Evolutionary conservation across 2,888 invertebrate species (phyloP).

Genomic region (Leptinotarsa haldemani): DNA sequence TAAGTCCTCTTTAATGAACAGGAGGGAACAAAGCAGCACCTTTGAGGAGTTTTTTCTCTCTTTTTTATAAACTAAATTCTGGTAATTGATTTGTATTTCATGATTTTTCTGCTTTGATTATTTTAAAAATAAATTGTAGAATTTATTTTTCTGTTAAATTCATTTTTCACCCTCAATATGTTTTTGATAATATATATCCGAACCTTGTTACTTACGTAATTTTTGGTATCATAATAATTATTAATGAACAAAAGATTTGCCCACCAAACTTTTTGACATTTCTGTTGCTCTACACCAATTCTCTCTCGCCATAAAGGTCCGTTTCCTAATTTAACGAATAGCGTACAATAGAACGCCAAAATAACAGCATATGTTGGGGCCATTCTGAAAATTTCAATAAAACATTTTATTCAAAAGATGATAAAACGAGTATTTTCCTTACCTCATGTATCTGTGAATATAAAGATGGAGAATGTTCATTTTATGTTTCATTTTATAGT

Average conservation of each 20-base stretch:
- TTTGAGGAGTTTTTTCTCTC: too few relatives aligned
- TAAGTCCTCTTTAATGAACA: too few relatives aligned
- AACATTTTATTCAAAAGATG: background rate
- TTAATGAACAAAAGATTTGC: conserved; percentile 75
- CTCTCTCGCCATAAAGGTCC: conserved; percentile 79
- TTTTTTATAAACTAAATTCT: too few relatives aligned
- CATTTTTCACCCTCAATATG: background rate
- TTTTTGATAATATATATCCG: too few relatives aligned
- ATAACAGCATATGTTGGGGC: conserved; percentile 79
- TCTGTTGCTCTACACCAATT: conserved; percentile 66
- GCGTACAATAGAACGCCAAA: conserved; percentile 77
- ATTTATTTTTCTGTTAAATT: too few relatives aligned
- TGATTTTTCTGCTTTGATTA: too few relatives aligned
- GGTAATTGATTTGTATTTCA: too few relatives aligned
- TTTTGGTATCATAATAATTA: conserved; percentile 74
- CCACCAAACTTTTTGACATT: conserved; percentile 64
- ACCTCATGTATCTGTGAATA: conserved; percentile 76
- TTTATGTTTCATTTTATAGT: conserved; percentile 72
- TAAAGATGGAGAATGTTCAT: conserved; percentile 73
- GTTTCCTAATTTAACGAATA: conserved; percentile 75
- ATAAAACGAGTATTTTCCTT: conserved; percentile 25
- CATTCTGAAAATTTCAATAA: conserved; percentile 66
- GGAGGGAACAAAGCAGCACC: too few relatives aligned
- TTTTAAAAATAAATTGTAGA: too few relatives aligned
- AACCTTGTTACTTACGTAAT: conserved; percentile 65